phyloP scores from a whole-genome alignment of 2,113 vertebrate species.

The Bungarus multicinctus region DNA sequence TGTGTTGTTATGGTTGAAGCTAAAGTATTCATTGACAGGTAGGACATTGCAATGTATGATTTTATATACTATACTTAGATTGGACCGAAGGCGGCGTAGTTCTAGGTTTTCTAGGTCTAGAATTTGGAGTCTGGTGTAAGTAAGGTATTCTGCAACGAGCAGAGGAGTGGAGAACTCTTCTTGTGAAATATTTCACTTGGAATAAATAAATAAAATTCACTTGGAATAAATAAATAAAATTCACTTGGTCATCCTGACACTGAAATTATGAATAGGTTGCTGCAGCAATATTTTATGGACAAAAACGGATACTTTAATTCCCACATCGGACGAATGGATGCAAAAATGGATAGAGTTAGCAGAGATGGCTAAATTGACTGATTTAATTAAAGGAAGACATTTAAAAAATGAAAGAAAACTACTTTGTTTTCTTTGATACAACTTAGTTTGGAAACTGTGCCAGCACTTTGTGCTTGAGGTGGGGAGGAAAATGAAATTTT shows the following conservation, averaged over 20 bases:
- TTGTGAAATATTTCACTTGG: no score
- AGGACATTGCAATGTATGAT: no score
- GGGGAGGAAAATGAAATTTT: background rate
- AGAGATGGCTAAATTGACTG: background rate
- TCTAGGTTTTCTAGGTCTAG: no score
- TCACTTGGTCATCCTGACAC: background rate
- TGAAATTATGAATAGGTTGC: background rate
- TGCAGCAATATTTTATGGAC: background rate
- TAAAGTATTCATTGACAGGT: no score
- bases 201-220: background rate
- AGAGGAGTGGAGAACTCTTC: no score
- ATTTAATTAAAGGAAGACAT: background rate
- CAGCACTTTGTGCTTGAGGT: background rate
- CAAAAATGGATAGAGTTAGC: background rate
- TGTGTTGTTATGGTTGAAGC: no score
- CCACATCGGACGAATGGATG: background rate
- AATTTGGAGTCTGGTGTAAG: no score
- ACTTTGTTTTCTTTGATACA: no score
- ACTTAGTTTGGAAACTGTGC: background rate
- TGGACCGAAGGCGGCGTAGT: no score
- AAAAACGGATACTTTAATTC: background rate
- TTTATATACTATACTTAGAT: no score
- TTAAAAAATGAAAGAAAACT: no score
- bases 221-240: background rate
- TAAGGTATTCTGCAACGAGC: no score